Evolutionary conservation across 2,797 vertebrate species (phyloP).

Genomic region (Triplophysa bombifrons): DNA sequence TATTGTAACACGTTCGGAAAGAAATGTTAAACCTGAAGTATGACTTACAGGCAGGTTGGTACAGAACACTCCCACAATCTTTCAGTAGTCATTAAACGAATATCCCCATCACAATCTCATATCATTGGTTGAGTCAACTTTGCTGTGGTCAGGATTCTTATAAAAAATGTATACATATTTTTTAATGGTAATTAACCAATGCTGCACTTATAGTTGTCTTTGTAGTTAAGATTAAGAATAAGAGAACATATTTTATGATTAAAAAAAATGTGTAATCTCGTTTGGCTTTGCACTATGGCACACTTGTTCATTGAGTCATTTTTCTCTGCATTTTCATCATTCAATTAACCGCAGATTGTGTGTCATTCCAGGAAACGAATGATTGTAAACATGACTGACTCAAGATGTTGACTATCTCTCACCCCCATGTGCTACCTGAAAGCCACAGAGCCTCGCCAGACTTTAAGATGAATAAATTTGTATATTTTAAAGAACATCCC

Average conservation of each 20-base stretch:
- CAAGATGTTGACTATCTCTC: conserved; percentile 37
- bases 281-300: not conserved
- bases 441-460: conserved; percentile 52
- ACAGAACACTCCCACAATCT: not conserved
- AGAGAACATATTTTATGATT: not conserved
- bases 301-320: conserved; percentile 15
- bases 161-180: not conserved
- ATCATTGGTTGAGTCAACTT: too few species aligned
- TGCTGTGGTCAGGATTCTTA: not conserved
- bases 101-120: too few species aligned
- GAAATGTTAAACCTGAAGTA: not conserved
- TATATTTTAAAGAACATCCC: conserved; percentile 78
- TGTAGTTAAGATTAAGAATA: not conserved
- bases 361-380: conserved; percentile 37
- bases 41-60: not conserved
- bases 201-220: not conserved
- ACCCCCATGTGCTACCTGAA: conserved; percentile 49
- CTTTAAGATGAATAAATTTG: conserved; percentile 81
- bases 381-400: conserved; percentile 23
- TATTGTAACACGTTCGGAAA: not conserved
- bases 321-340: conserved; percentile 18
- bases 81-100: not conserved
- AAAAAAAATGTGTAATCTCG: not conserved
- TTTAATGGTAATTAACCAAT: not conserved
- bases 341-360: conserved; percentile 4